Evolutionary conservation across 2,113 vertebrate species (phyloP).

Genomic region (Engraulis encrasicolus): DNA sequence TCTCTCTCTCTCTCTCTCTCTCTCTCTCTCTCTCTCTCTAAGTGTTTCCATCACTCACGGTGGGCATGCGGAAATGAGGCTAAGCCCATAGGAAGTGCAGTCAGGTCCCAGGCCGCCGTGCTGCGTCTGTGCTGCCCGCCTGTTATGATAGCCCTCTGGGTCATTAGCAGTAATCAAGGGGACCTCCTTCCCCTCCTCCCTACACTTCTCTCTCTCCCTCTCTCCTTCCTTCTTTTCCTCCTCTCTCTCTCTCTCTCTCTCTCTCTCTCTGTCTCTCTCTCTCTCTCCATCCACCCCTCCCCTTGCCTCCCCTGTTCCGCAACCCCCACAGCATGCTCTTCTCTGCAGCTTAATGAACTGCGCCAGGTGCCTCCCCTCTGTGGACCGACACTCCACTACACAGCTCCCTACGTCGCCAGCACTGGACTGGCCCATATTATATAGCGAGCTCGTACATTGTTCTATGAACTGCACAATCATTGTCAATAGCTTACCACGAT

Average conservation of each 20-base stretch:
- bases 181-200: constrained; percentile 21
- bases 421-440: no score
- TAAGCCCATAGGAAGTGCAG: constrained; percentile 53
- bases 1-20: not conserved
- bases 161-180: constrained; percentile 58
- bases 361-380: constrained; percentile 18
- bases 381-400: not conserved
- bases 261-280: not conserved
- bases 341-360: constrained; percentile 46
- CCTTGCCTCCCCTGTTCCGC: constrained; percentile 2
- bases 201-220: not conserved
- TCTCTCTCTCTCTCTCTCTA: not conserved
- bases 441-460: no score
- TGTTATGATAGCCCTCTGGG: constrained; percentile 51
- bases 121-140: constrained; percentile 28
- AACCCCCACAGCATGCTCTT: constrained; percentile 49
- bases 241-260: constrained; percentile 20
- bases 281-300: not conserved
- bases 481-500: no score
- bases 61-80: constrained; percentile 51
- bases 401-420: not conserved
- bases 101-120: constrained; percentile 42
- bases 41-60: constrained; percentile 51
- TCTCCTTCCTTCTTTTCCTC: not conserved
- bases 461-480: no score